Evolutionary conservation across 2,113 vertebrate species (phyloP).

Genomic region (Tachuris rubrigastra): DNA sequence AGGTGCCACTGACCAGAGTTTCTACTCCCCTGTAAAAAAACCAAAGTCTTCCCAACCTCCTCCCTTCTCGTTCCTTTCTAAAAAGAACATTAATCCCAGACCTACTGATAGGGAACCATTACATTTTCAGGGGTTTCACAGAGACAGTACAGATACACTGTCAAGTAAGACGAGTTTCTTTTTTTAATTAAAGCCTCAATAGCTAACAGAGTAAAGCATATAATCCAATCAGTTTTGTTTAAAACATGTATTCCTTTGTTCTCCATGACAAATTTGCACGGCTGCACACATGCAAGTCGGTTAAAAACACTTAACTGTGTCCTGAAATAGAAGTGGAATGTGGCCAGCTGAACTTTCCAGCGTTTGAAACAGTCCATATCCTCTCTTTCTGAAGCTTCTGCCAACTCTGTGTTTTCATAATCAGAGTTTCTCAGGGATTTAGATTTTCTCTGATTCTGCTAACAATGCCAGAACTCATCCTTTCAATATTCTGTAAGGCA

Average conservation of each 20-base stretch:
- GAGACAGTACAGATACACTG: not conserved
- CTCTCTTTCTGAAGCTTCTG: conserved; percentile 59
- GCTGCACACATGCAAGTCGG: conserved; percentile 22
- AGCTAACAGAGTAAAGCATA: conserved; percentile 7
- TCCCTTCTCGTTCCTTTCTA: not conserved
- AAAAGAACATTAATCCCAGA: not conserved
- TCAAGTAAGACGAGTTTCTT: not conserved
- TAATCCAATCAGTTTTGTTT: conserved; percentile 46
- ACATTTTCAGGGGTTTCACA: not conserved
- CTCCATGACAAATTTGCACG: conserved; percentile 12
- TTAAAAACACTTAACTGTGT: conserved; percentile 58
- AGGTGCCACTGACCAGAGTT: not conserved
- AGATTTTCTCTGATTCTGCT: conserved; percentile 41
- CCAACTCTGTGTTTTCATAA: conserved; percentile 61
- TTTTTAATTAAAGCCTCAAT: conserved; percentile 8
- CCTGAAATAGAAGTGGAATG: conserved; percentile 54
- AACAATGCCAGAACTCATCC: not conserved
- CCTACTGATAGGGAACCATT: not conserved
- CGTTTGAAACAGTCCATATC: conserved; percentile 63
- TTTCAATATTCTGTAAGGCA: not conserved
- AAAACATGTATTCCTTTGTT: conserved; percentile 51
- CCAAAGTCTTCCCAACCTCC: not conserved
- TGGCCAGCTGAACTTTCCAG: conserved; percentile 58
- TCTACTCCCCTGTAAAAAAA: not conserved
- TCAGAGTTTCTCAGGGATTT: conserved; percentile 49